Conservation (phyloP, 2,888 invertebrate species). For the Tinea trinotella region DNA sequence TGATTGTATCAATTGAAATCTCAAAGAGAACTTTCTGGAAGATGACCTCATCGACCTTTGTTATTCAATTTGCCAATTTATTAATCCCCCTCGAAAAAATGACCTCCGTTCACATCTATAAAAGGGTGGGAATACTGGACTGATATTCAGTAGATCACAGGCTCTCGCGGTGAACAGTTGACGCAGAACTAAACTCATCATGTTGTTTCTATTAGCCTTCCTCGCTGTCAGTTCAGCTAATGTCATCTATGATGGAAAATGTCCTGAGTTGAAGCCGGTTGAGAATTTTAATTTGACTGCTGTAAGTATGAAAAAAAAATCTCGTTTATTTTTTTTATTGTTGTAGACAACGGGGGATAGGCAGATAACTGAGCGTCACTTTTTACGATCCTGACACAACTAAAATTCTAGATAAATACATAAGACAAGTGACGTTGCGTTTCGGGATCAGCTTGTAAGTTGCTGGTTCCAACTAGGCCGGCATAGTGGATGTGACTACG, state of each 20-base stretch:
- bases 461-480: too few relatives aligned
- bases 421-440: too few relatives aligned
- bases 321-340: too few relatives aligned
- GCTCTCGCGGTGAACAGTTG: conserved; percentile 27
- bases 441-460: too few relatives aligned
- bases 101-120: conserved; percentile 47
- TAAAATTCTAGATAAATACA: too few relatives aligned
- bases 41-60: conserved; percentile 24
- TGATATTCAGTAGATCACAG: conserved; percentile 33
- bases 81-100: conserved; percentile 40
- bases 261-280: conserved; percentile 45
- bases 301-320: too few relatives aligned
- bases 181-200: conserved; percentile 34
- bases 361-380: too few relatives aligned
- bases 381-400: too few relatives aligned
- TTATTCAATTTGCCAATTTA: conserved; percentile 36
- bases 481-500: too few relatives aligned
- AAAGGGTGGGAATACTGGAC: conserved; percentile 31
- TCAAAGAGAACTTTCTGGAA: not conserved
- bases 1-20: too few relatives aligned
- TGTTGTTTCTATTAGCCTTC: conserved; percentile 35
- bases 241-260: conserved; percentile 41
- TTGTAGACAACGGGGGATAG: too few relatives aligned
- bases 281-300: conserved; percentile 45
- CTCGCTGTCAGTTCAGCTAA: conserved; percentile 40